These are phyloP conservation scores for Paracanthobrama guichenoti DNA, from an alignment of 2,113 vertebrate genomes.

Conservation along the genomic window DNA sequence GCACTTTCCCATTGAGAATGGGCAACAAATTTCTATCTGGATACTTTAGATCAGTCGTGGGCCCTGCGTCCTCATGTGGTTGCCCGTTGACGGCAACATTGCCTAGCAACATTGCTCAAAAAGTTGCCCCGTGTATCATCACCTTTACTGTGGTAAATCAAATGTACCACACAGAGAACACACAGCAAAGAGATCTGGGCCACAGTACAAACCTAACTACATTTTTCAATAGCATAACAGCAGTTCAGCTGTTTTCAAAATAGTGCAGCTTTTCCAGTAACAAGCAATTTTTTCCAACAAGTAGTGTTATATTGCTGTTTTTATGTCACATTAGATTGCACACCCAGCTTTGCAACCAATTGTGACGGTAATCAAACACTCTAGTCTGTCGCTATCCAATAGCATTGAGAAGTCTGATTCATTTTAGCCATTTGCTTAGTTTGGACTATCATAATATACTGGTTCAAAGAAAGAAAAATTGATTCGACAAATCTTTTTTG, in stretches of 20 bases:
- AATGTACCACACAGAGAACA: not conserved
- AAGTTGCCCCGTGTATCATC: too few relatives aligned
- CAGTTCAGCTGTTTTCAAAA: conserved; percentile 13
- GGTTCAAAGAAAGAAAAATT: not conserved
- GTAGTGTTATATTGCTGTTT: not conserved
- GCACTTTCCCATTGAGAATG: too few relatives aligned
- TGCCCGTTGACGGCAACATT: too few relatives aligned
- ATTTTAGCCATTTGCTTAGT: not conserved
- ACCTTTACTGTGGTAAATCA: not conserved
- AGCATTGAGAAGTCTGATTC: not conserved
- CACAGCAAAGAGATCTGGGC: not conserved
- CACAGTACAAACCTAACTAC: not conserved
- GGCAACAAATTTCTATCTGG: too few relatives aligned
- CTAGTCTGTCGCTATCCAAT: not conserved
- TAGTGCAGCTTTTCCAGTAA: conserved; percentile 5
- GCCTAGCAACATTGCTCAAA: too few relatives aligned
- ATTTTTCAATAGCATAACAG: not conserved
- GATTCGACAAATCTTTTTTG: not conserved
- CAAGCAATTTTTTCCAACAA: not conserved
- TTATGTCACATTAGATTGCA: not conserved
- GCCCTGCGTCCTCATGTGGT: too few relatives aligned
- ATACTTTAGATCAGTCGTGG: too few relatives aligned
- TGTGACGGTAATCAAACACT: conserved; percentile 3
- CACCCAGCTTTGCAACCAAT: not conserved
- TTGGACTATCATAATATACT: not conserved